These are phyloP conservation scores for Sitta carolinensis DNA, from an alignment of 2,797 vertebrate species.

Conservation along the genomic window DNA sequence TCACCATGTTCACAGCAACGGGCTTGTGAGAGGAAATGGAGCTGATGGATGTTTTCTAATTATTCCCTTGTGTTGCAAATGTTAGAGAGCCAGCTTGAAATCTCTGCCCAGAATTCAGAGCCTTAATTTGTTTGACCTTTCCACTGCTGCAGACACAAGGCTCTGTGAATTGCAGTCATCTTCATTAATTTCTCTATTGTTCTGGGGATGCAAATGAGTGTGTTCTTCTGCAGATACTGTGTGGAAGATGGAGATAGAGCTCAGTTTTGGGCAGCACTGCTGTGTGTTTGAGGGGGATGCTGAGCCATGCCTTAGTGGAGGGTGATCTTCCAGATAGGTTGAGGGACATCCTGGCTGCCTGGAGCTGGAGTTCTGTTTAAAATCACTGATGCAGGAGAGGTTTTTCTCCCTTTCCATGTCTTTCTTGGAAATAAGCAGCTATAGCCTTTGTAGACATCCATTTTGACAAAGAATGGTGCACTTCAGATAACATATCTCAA, in stretches of 20 bases:
- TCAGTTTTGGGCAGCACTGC: not conserved
- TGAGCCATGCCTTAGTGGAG: not conserved
- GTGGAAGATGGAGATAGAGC: not conserved
- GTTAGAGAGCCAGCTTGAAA: conserved; percentile 57
- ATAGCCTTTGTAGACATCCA: not conserved
- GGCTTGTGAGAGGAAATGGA: conserved; percentile 44
- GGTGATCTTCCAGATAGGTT: not conserved
- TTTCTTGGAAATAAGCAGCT: not conserved
- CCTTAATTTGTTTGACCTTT: conserved; percentile 71
- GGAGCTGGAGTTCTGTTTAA: not conserved
- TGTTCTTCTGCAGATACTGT: not conserved
- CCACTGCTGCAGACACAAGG: conserved; percentile 53
- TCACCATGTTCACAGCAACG: conserved; percentile 42
- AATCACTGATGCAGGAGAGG: not conserved
- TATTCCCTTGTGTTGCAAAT: conserved; percentile 63
- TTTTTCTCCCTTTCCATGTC: not conserved
- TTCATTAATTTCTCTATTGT: conserved; percentile 60
- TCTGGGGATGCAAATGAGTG: not conserved
- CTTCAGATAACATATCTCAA: not conserved
- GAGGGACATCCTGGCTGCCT: not conserved
- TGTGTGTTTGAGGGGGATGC: not conserved
- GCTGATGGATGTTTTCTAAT: conserved; percentile 70
- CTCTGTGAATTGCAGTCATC: conserved; percentile 48
- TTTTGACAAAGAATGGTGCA: not conserved
- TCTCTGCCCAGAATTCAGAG: conserved; percentile 64